Percentiles rank a stretch among this genome's conserved stretches.
Evolutionary conservation across 2,888 invertebrate species (phyloP).

Genomic region (Mesorhabditis spiculigera): DNA sequence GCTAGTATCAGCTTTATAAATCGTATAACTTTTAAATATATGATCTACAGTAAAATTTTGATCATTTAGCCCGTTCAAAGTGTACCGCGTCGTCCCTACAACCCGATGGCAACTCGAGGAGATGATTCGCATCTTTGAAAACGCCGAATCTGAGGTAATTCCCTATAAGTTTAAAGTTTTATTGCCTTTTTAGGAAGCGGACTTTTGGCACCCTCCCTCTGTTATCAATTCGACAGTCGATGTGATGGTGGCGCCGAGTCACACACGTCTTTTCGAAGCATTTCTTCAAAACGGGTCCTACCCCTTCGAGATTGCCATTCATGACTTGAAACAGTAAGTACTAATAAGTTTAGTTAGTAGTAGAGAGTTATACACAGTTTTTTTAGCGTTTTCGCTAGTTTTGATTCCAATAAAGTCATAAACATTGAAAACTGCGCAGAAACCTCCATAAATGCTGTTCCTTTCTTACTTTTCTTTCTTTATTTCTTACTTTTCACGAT

Average conservation of each 20-base stretch:
- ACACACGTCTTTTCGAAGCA: conserved; percentile 27
- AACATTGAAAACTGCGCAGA: too few species aligned
- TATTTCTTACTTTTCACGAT: too few species aligned
- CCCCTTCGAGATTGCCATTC: conserved; percentile 33
- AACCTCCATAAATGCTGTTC: too few species aligned
- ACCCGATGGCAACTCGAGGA: conserved; percentile 34
- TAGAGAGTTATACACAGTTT: neutral
- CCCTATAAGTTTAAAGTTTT: neutral
- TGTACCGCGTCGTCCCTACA: conserved; percentile 42
- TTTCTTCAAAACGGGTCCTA: conserved; percentile 27
- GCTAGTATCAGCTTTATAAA: too few species aligned
- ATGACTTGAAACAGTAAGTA: conserved; percentile 40
- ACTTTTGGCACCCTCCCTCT: conserved; percentile 53
- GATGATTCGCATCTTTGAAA: conserved; percentile 40
- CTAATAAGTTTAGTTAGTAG: neutral
- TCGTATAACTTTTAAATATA: too few species aligned
- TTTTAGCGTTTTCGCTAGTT: neutral
- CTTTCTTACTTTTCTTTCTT: too few species aligned
- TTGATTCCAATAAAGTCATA: too few species aligned
- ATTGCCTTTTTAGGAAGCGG: conserved; percentile 24
- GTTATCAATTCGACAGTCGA: conserved; percentile 43
- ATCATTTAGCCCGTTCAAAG: conserved; percentile 39
- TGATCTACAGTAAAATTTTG: too few species aligned
- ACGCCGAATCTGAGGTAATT: conserved; percentile 28
- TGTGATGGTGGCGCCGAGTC: conserved; percentile 46